Evolutionary conservation across 2,888 invertebrate species (phyloP).

Genomic region (Aproaerema taeniolella): DNA sequence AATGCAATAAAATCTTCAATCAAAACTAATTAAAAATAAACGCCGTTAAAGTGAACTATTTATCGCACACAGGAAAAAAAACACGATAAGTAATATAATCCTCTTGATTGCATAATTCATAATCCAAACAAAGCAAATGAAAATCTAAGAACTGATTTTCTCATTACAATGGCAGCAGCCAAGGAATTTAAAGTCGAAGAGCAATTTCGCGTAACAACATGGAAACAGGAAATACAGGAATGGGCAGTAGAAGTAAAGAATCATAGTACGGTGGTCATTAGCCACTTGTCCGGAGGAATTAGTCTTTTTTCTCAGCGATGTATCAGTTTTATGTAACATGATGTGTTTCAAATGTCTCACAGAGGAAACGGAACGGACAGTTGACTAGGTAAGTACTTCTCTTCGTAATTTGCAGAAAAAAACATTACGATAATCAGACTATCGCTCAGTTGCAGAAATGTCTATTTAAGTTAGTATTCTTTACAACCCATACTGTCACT

Average conservation of each 20-base stretch:
- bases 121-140: slow-evolving; percentile 48
- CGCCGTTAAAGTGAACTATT: too few relatives aligned
- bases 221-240: slow-evolving; percentile 68
- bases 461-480: too few relatives aligned
- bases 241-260: slow-evolving; percentile 41
- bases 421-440: too few relatives aligned
- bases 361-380: slow-evolving; percentile 7
- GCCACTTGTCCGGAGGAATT: slow-evolving; percentile 37
- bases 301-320: slow-evolving; percentile 38
- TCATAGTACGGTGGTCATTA: slow-evolving; percentile 43
- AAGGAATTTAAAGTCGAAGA: slow-evolving; percentile 50
- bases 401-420: too few relatives aligned
- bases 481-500: too few relatives aligned
- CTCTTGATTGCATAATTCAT: slow-evolving; percentile 22
- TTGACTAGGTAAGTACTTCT: too few relatives aligned
- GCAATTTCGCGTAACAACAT: slow-evolving; percentile 55
- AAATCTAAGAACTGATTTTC: slow-evolving; percentile 52
- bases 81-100: too few relatives aligned
- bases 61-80: too few relatives aligned
- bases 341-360: slow-evolving; percentile 10
- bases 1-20: too few relatives aligned
- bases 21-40: too few relatives aligned
- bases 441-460: too few relatives aligned
- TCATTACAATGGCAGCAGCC: slow-evolving; percentile 48
- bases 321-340: slow-evolving; percentile 28